Evolutionary conservation across 2,888 invertebrate species (phyloP).

Genomic region (Globia sparganii): DNA sequence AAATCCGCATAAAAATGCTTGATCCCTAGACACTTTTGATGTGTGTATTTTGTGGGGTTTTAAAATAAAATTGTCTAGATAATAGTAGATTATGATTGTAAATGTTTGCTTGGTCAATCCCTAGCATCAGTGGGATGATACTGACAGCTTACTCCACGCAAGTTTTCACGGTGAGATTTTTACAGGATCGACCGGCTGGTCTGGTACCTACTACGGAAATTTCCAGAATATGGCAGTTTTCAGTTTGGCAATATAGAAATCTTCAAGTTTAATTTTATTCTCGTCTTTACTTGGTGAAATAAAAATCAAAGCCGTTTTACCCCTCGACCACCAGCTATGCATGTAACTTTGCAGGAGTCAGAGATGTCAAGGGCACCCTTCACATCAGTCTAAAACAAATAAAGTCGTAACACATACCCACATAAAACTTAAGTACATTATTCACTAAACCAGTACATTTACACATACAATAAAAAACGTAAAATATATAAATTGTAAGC

Average conservation of each 20-base stretch:
- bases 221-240: background rate
- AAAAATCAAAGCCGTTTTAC: too few relatives aligned
- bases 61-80: too few relatives aligned
- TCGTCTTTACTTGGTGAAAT: background rate
- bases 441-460: slow-evolving; percentile 44
- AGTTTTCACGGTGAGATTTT: too few relatives aligned
- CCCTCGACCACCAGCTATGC: background rate
- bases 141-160: too few relatives aligned
- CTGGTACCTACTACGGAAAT: too few relatives aligned
- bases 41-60: too few relatives aligned
- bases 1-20: too few relatives aligned
- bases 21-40: too few relatives aligned
- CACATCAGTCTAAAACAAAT: background rate
- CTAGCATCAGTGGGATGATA: too few relatives aligned
- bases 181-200: too few relatives aligned
- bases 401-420: background rate
- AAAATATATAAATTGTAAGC: slow-evolving; percentile 40
- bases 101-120: too few relatives aligned
- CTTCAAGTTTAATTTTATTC: background rate
- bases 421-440: slow-evolving; percentile 31
- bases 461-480: slow-evolving; percentile 35
- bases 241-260: background rate
- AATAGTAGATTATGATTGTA: too few relatives aligned
- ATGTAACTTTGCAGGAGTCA: background rate
- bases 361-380: background rate